These are phyloP conservation scores for Amphimallon solstitiale DNA, from an alignment of 2,888 invertebrate genomes.

Conservation along the genomic window DNA sequence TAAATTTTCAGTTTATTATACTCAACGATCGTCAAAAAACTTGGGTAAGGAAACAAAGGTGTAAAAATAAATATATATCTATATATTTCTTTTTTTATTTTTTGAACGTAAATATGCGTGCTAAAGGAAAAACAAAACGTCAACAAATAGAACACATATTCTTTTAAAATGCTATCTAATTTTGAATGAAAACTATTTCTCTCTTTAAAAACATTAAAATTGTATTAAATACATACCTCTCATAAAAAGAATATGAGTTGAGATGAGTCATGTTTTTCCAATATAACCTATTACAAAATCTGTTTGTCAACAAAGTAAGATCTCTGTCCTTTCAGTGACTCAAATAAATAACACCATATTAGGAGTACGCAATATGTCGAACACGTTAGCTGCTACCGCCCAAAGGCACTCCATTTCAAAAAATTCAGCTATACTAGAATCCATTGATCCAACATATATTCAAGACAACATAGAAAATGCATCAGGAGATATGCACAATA, in stretches of 20 bases:
- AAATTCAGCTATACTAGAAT: conserved; percentile 54
- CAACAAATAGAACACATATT: conserved; percentile 21
- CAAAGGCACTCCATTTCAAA: conserved; percentile 41
- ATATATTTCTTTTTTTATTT: not conserved
- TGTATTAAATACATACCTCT: too few relatives aligned
- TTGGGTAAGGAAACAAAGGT: conserved; percentile 43
- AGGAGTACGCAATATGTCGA: conserved; percentile 48
- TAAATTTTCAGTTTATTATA: conserved; percentile 39
- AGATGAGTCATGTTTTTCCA: conserved; percentile 33
- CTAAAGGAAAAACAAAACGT: conserved; percentile 22
- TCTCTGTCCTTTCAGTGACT: conserved; percentile 50
- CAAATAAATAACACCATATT: conserved; percentile 47
- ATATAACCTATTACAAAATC: not conserved
- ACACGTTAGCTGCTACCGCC: conserved; percentile 42
- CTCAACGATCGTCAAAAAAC: conserved; percentile 27
- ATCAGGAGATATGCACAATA: conserved; percentile 39
- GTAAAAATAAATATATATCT: conserved; percentile 27
- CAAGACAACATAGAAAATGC: conserved; percentile 42
- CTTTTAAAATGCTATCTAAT: not conserved
- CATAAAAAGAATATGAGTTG: conserved; percentile 7
- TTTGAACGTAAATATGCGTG: conserved; percentile 31
- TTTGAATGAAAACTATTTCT: not conserved
- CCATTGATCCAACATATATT: conserved; percentile 49
- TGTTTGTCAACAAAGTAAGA: too few relatives aligned
- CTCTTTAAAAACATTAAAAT: not conserved